Evolutionary conservation across 2,113 vertebrate genomes (phyloP), one percentile per base, ranked within the genome.

Genomic region (Odocoileus hemionus): DNA sequence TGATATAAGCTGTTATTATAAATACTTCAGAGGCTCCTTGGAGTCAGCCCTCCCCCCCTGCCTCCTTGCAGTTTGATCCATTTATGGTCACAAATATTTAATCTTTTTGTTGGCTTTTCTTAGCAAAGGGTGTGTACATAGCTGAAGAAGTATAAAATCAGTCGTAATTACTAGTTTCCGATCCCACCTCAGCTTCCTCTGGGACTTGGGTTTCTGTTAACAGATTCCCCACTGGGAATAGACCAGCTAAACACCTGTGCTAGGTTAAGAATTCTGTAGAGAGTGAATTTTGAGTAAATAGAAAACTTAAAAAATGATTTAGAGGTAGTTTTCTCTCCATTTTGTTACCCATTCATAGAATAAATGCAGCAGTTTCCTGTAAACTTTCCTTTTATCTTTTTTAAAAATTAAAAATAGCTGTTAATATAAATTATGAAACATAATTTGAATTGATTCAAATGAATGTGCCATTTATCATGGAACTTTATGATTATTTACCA

Each of bases 361-460:
- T 47, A 79, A 94, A 86, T 90, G 11, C 11, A 94, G 0, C 78
- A 33, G 23, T 79, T 96, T 95, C 45, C 61, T 88, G 13, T 7
- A 61, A 76, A 83, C 50, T 84, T 95, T 85, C 28, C 47, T 95
- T 96, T 96, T 86, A 21, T 67, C 74, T 64, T 94, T 84, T 26
- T 67, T 26, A 57, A n/a, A 91, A 97, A 82, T 87, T 57, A 96
- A 97, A 80, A 58, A 79, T 89, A 90, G 13, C 45, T 74, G 11
- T 84, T 91, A 61, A 12, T 64, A 8, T 95, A 93, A 83, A 80
- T 94, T 64, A 57, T 57, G 74, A 96, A 96, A 82, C 23, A 45
- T 84, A 70, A 91, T 93, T 96, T 96, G 74, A 96, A 12, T 88
- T 91, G 83, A 95, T 47, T 94, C 33, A 91, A 23, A 86, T 93